Evolutionary conservation across 2,113 vertebrate species (phyloP).

Genomic region (Sphaerodactylus townsendi): DNA sequence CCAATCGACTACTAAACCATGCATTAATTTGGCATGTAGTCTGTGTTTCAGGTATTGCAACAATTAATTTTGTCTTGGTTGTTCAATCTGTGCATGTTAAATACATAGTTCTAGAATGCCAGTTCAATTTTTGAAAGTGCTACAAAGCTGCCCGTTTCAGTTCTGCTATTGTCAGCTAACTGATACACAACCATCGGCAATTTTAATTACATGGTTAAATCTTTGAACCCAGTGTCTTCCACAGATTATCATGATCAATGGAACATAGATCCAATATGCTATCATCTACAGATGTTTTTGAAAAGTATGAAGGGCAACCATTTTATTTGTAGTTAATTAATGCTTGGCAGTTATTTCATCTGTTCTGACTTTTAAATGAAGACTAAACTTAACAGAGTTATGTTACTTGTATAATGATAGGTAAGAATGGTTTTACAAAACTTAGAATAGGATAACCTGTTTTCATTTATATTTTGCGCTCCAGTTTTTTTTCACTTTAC

Average conservation of each 20-base stretch:
- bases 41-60: slow-evolving; percentile 12
- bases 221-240: neutral
- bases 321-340: no score
- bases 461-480: neutral
- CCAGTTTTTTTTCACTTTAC: neutral
- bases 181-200: slow-evolving; percentile 36
- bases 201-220: slow-evolving; percentile 24
- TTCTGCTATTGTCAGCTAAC: slow-evolving; percentile 12
- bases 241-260: neutral
- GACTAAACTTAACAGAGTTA: no score
- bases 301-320: no score
- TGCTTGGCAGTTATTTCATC: no score
- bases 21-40: neutral
- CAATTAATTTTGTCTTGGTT: neutral
- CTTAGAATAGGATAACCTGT: no score
- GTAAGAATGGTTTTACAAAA: no score
- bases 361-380: no score
- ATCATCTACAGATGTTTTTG: no score
- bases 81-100: slow-evolving; percentile 16
- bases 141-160: slow-evolving; percentile 3
- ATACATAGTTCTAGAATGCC: slow-evolving; percentile 32
- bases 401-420: no score
- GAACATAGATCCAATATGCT: no score
- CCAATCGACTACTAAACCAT: neutral
- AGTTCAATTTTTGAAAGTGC: slow-evolving; percentile 11